Evolutionary conservation across 2,797 vertebrate genomes (phyloP).

Genomic region (Telmatherina bonti): DNA sequence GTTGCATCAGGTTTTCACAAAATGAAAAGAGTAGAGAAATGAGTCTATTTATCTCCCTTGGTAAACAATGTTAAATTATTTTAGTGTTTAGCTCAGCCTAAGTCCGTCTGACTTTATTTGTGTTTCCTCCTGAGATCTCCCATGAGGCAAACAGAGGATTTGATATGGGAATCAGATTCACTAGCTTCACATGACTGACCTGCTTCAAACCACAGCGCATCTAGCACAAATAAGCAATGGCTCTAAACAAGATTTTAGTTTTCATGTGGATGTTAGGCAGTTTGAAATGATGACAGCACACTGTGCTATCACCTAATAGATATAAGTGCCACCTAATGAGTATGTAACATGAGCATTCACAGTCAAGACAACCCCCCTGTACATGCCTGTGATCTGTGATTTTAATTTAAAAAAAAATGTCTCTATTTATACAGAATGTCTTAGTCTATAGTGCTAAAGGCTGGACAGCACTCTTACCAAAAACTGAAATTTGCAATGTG

Average conservation of each 20-base stretch:
- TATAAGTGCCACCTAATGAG: background rate
- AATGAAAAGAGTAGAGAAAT: background rate
- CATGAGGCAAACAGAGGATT: constrained; percentile 2
- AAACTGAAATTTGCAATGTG: no score
- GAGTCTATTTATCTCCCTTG: background rate
- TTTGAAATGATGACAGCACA: background rate
- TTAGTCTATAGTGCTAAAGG: no score
- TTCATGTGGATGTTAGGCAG: background rate
- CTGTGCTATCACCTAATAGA: background rate
- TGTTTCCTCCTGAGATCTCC: background rate
- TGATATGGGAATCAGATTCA: background rate
- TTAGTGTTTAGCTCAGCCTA: background rate
- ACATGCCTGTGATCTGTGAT: no score
- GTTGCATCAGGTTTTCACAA: background rate
- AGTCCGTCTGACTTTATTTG: background rate
- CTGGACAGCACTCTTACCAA: no score
- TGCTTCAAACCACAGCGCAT: constrained; percentile 1
- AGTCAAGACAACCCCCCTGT: no score
- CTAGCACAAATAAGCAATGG: background rate
- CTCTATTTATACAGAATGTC: no score
- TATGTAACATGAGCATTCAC: background rate
- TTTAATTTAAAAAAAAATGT: no score
- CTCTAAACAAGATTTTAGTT: background rate
- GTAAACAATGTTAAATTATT: background rate
- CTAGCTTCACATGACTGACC: background rate